phyloP scores from a whole-genome alignment of 1,140 invertebrate species.

The Tribolium castaneum region DNA sequence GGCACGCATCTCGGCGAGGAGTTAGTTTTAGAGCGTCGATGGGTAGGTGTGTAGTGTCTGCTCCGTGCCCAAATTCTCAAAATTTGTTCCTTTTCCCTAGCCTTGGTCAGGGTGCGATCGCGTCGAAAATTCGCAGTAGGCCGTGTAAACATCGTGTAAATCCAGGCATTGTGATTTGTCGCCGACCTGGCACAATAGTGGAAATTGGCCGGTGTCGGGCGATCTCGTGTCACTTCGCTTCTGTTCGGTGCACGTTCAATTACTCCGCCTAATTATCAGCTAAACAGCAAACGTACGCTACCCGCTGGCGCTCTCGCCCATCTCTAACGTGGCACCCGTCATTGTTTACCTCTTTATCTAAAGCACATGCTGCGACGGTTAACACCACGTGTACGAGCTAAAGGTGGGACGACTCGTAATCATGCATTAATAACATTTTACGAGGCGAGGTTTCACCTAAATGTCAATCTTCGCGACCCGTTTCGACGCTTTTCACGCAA shows the following conservation, averaged over 20 bases:
- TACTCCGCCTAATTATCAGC: constrained; percentile 57
- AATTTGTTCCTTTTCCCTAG: neutral
- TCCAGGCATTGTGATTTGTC: constrained; percentile 39
- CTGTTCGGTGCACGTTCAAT: constrained; percentile 51
- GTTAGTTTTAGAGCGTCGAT: constrained; percentile 17
- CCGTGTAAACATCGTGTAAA: constrained; percentile 15
- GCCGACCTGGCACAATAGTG: constrained; percentile 47
- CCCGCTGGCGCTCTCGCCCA: constrained; percentile 43
- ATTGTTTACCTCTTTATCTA: constrained; percentile 39
- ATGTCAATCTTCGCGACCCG: constrained; percentile 46
- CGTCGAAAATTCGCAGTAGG: neutral
- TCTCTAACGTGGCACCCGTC: constrained; percentile 31
- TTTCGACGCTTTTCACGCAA: constrained; percentile 16
- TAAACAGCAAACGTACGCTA: constrained; percentile 57
- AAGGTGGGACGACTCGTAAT: constrained; percentile 46
- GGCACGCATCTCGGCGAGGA: neutral
- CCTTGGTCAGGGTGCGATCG: neutral
- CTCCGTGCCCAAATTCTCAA: neutral
- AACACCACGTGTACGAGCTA: constrained; percentile 37
- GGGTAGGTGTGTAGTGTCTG: neutral
- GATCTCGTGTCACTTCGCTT: constrained; percentile 27
- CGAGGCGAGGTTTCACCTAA: constrained; percentile 43
- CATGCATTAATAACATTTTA: constrained; percentile 48
- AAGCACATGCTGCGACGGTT: constrained; percentile 1
- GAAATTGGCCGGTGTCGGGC: constrained; percentile 46